A percentile compares a stretch with the other conserved stretches of the same genome.
phyloP scores from a whole-genome alignment of 2,888 invertebrate genomes.

The Dicyrtomina minuta region DNA sequence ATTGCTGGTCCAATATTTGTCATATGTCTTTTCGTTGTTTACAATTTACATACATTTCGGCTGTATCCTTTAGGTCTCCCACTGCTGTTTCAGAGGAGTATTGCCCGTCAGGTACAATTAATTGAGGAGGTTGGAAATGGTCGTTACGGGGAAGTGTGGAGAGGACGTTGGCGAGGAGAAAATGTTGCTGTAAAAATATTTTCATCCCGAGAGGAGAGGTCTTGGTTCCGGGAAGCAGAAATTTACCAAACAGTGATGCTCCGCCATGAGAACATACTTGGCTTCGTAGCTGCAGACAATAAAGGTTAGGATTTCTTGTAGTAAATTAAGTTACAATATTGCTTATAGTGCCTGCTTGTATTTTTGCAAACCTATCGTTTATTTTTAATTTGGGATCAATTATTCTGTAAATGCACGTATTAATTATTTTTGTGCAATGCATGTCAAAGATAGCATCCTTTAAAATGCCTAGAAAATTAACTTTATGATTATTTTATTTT shows the following conservation, averaged over 20 bases:
- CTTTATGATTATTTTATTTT: no score
- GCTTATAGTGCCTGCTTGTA: no score
- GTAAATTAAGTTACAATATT: no score
- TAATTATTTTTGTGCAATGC: no score
- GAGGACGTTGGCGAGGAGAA: conserved; percentile 94
- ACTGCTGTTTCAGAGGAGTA: conserved; percentile 89
- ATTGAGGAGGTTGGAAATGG: conserved; percentile 94
- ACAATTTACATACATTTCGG: no score
- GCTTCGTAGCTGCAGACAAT: conserved; percentile 98
- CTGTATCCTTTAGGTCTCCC: conserved; percentile 83
- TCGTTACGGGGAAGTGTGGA: conserved; percentile 94
- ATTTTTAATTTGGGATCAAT: no score
- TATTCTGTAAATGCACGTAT: no score
- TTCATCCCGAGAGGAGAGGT: conserved; percentile 93
- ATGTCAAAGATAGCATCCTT: no score
- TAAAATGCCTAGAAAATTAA: no score
- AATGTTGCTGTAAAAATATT: conserved; percentile 98
- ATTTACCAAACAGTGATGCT: conserved; percentile 99
- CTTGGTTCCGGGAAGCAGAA: conserved; percentile 97
- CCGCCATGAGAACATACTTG: conserved; percentile 94
- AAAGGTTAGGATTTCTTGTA: conserved; percentile 89
- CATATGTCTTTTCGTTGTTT: conserved; percentile 66
- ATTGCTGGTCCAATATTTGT: conserved; percentile 70
- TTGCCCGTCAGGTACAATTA: conserved; percentile 92
- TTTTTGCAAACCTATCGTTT: no score